A percentile compares a stretch with the other conserved stretches of the same genome.
These are phyloP conservation scores for Zoroaster sp. DNA, from an alignment of 53 echinoderm and acorn worm species.

Conservation along the genomic window DNA sequence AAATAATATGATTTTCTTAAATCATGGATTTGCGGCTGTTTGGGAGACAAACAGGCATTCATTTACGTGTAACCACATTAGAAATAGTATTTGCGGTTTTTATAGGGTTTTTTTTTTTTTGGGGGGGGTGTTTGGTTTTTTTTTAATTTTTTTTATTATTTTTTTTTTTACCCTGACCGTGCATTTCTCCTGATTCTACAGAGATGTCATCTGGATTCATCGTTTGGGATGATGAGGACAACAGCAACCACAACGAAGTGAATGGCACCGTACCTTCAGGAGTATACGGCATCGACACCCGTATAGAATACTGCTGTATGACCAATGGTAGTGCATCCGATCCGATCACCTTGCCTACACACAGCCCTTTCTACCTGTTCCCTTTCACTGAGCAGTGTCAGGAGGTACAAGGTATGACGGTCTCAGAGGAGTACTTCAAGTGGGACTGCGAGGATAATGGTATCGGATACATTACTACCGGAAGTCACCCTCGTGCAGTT, in stretches of 20 bases:
- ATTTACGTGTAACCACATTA: background rate
- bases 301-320: constrained; percentile 68
- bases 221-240: constrained; percentile 37
- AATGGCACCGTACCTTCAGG: constrained; percentile 51
- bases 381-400: constrained; percentile 62
- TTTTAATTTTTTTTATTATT: no score
- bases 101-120: no score
- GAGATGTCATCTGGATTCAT: constrained; percentile 24
- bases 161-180: no score
- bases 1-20: no score
- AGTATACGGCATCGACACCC: constrained; percentile 43
- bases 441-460: no score
- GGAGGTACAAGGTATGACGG: constrained; percentile 62
- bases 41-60: background rate
- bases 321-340: constrained; percentile 40
- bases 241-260: background rate
- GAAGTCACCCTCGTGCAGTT: no score
- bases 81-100: no score
- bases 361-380: constrained; percentile 61
- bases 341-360: constrained; percentile 56
- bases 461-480: no score
- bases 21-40: background rate
- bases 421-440: constrained; percentile 39
- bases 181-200: no score
- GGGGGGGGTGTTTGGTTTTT: no score